Conservation (phyloP, 2,888 invertebrate species). For the Callyntrura sp. region DNA sequence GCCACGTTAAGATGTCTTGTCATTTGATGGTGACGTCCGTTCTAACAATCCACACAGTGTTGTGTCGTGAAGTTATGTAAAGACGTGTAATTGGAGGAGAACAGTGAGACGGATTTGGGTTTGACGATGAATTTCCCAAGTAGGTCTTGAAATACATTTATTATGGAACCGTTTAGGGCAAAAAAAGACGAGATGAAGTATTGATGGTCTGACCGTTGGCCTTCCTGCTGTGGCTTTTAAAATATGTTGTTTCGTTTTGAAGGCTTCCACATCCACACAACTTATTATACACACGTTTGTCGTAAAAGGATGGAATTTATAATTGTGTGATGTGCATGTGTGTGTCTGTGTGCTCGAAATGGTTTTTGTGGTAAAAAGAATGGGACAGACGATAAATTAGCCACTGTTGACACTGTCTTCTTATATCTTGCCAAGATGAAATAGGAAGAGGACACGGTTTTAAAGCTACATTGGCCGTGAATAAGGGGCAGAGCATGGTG, state of each 20-base stretch:
- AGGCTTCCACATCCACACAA: constrained; percentile 49
- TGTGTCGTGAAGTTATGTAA: background rate
- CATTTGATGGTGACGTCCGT: background rate
- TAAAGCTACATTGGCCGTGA: constrained; percentile 72
- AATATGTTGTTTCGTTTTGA: constrained; percentile 54
- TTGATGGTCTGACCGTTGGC: constrained; percentile 75
- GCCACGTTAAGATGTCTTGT: constrained; percentile 64
- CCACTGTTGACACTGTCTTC: constrained; percentile 77
- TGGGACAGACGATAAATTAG: constrained; percentile 76
- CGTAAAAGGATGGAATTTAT: constrained; percentile 59
- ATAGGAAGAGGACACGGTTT: constrained; percentile 62
- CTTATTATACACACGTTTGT: background rate
- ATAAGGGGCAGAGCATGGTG: constrained; percentile 73
- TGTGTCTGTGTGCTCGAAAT: constrained; percentile 53
- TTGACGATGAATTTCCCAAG: constrained; percentile 39
- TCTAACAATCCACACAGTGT: background rate
- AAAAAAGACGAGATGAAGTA: constrained; percentile 66
- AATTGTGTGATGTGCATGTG: constrained; percentile 56
- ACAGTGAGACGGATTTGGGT: constrained; percentile 11
- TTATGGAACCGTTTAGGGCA: constrained; percentile 35
- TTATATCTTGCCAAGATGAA: constrained; percentile 40
- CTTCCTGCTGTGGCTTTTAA: constrained; percentile 74
- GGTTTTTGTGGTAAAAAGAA: constrained; percentile 72
- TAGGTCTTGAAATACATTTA: constrained; percentile 31
- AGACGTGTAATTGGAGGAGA: constrained; percentile 43